A percentile compares a stretch with the other conserved stretches of the same genome.
phyloP scores from a whole-genome alignment of 2,113 vertebrate genomes.

The Suncus etruscus region DNA sequence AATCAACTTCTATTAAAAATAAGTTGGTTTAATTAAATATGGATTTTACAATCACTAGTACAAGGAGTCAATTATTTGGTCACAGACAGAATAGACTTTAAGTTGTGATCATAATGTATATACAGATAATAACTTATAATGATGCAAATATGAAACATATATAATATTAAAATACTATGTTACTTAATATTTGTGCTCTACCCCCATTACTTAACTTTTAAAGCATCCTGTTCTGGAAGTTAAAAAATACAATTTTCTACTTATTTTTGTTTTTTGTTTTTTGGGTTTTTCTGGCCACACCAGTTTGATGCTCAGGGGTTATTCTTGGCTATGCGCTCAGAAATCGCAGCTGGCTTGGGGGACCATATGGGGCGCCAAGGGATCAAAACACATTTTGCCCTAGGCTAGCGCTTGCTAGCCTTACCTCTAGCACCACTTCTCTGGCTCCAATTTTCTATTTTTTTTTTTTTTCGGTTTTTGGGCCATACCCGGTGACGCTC shows the following conservation, averaged over 20 bases:
- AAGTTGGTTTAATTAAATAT: neutral
- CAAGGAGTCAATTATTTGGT: neutral
- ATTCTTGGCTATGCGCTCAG: too few relatives aligned
- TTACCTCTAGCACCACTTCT: too few relatives aligned
- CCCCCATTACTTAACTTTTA: neutral
- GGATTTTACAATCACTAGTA: conserved; percentile 15
- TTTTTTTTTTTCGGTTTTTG: neutral
- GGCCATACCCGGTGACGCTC: too few relatives aligned
- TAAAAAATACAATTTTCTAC: conserved; percentile 22
- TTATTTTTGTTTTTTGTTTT: conserved; percentile 20
- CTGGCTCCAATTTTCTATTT: neutral
- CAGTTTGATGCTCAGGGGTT: too few relatives aligned
- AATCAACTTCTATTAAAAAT: conserved; percentile 9
- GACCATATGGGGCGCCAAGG: too few relatives aligned
- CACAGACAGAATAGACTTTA: neutral
- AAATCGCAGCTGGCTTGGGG: too few relatives aligned
- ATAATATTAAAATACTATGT: neutral
- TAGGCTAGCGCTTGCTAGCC: too few relatives aligned
- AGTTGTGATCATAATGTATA: neutral
- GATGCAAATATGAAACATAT: neutral
- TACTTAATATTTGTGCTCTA: too few relatives aligned
- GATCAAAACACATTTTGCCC: too few relatives aligned
- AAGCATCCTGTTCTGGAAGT: neutral
- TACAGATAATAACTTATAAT: neutral
- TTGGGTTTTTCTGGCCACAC: too few relatives aligned